phyloP scores from a whole-genome alignment of 2,113 vertebrate species.

The Calidris pugnax region DNA sequence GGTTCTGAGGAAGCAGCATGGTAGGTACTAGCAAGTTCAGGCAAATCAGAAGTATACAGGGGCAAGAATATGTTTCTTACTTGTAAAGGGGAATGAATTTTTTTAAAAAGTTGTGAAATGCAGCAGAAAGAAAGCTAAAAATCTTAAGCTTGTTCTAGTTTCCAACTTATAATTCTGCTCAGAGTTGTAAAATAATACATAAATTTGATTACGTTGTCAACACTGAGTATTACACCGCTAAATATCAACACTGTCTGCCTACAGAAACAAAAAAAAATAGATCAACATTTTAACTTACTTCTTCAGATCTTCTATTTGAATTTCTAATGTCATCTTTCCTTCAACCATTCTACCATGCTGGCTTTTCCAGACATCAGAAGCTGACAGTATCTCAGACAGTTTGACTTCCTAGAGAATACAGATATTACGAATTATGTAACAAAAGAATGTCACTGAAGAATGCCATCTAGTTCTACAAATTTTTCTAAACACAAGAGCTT shows the following conservation, averaged over 20 bases:
- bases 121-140: background rate
- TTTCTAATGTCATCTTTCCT: constrained; percentile 75
- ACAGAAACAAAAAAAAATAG: background rate
- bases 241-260: background rate
- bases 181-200: background rate
- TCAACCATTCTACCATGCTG: constrained; percentile 74
- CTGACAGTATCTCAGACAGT: constrained; percentile 73
- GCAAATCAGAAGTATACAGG: background rate
- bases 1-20: background rate
- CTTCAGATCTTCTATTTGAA: constrained; percentile 75
- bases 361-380: constrained; percentile 75
- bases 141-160: background rate
- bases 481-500: background rate
- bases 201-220: background rate
- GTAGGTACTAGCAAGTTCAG: background rate
- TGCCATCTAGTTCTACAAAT: background rate
- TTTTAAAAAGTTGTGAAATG: background rate
- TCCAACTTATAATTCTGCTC: background rate
- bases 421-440: constrained; percentile 33
- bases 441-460: background rate
- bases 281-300: constrained; percentile 71
- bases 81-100: background rate
- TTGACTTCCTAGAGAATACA: constrained; percentile 78
- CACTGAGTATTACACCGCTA: background rate
- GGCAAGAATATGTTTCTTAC: background rate